phyloP scores from a whole-genome alignment of 1,140 invertebrate species.

The Drosophila micromelanica region DNA sequence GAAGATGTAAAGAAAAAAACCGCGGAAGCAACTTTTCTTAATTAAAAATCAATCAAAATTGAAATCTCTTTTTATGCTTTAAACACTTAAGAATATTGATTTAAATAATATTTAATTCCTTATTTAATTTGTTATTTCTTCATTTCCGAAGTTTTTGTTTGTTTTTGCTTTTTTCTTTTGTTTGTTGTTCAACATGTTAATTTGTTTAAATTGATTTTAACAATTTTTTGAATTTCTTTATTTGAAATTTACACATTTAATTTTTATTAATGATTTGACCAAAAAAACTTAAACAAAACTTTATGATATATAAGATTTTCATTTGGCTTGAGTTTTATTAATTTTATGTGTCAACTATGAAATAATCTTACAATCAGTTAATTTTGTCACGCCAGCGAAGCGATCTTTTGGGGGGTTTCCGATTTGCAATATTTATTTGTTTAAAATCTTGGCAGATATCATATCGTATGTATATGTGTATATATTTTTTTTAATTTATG shows the following conservation, averaged over 20 bases:
- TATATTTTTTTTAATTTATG: slow-evolving; percentile 39
- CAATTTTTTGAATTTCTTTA: slow-evolving; percentile 20
- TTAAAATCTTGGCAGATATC: slow-evolving; percentile 18
- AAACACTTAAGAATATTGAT: neutral
- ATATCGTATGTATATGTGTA: slow-evolving; percentile 5
- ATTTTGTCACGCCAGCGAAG: neutral
- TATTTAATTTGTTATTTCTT: neutral
- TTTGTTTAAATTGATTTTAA: slow-evolving; percentile 14
- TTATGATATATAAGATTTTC: slow-evolving; percentile 11
- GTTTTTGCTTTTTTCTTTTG: neutral
- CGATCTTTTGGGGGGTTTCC: slow-evolving; percentile 9
- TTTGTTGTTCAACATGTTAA: slow-evolving; percentile 6
- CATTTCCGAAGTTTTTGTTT: neutral
- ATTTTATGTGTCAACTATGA: slow-evolving; percentile 7
- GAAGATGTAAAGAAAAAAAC: neutral
- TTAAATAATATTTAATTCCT: neutral
- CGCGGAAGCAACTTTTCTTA: slow-evolving; percentile 17
- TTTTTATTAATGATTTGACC: slow-evolving; percentile 40
- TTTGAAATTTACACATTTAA: slow-evolving; percentile 49
- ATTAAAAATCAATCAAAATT: neutral
- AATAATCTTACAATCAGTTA: slow-evolving; percentile 10
- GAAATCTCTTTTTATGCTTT: neutral
- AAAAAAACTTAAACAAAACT: slow-evolving; percentile 15
- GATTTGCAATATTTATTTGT: slow-evolving; percentile 45
- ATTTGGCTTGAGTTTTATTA: neutral